Evolutionary conservation across 2,888 invertebrate species (phyloP), one percentile per base, ranked within the genome.

Genomic region (Tryphoninae sp.): DNA sequence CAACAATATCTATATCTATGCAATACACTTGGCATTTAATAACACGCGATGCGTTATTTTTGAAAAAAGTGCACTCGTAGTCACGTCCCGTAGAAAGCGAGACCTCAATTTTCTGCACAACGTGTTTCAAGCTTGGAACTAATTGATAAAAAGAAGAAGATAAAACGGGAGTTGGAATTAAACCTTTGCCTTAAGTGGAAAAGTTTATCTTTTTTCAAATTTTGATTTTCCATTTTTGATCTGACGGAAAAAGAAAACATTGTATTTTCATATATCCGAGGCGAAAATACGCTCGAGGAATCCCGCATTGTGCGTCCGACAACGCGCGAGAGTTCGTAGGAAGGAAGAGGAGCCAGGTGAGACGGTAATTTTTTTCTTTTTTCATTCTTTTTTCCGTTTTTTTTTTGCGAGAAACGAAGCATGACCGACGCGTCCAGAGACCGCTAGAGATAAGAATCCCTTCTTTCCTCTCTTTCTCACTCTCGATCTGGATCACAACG

Each of bases 401-500:
- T 45, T 69, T 91, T 90, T 89, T 85, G 89, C 88, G 87, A 85
- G 84, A 91, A 90, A 88, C 88, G 89, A 89, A 87, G 89, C 91
- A 87, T 91, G 88, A 91, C 91, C 87, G 84, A 84, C 85, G 86
- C 85, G 87, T 87, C 88, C 88, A 86, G 84, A 86, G 83, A 84
- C 87, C 86, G 83, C 83, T 77, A 65, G 84, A 90, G 91, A 91
- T 91, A 91, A 90, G 82, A 89, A 91, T 91, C 91, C 88, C 89
- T 68, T 33, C 33, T 33, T 65, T 68, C 58, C 68, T 68, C 61
- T 59, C 61, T 68, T 69, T 62, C 67, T 40, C 68, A 69, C 88
- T 83, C 80, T 87, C 87, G 89, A 91, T 91, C 89, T 89, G 89
- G 91, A 91, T 91, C 90, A 89, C 89, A 88, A 90, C 88, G 85